phyloP scores from a whole-genome alignment of 1,140 invertebrate genomes.

The Leptinotarsa texana region DNA sequence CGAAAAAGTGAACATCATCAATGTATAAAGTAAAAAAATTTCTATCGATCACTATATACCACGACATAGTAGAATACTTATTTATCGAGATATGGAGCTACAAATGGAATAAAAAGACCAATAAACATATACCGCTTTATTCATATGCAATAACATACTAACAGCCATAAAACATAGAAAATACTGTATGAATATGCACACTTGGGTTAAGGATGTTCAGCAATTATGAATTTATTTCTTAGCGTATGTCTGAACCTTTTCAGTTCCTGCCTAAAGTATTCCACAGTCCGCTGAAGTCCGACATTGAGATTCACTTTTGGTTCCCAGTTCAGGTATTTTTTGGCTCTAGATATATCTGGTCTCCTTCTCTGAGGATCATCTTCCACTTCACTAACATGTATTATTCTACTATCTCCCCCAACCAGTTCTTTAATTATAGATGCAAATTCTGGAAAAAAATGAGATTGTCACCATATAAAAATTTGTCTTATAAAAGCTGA shows the following conservation, averaged over 20 bases:
- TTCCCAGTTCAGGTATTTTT: conserved; percentile 85
- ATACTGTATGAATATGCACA: not conserved
- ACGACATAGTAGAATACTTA: no score
- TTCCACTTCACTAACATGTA: conserved; percentile 80
- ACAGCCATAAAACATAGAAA: conserved; percentile 4
- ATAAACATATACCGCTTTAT: not conserved
- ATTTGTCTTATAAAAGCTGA: not conserved
- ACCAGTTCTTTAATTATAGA: conserved; percentile 86
- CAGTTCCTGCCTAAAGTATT: conserved; percentile 89
- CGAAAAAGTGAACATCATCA: no score
- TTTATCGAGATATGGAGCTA: no score
- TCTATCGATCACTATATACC: no score
- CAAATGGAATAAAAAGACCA: no score
- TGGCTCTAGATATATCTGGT: conserved; percentile 91
- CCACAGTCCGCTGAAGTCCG: conserved; percentile 86
- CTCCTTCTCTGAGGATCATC: conserved; percentile 94
- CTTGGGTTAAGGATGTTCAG: conserved; percentile 22
- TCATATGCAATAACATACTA: not conserved
- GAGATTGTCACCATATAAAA: conserved; percentile 3
- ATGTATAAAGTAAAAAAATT: no score
- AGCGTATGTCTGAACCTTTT: conserved; percentile 62
- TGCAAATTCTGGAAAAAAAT: conserved; percentile 81
- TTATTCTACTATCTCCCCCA: conserved; percentile 83
- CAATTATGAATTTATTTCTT: conserved; percentile 40
- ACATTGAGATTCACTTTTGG: conserved; percentile 86